Percentiles rank a stretch among this genome's conserved stretches.
Evolutionary conservation across 2,797 vertebrate species (phyloP).

Genomic region (Alectoris magna): DNA sequence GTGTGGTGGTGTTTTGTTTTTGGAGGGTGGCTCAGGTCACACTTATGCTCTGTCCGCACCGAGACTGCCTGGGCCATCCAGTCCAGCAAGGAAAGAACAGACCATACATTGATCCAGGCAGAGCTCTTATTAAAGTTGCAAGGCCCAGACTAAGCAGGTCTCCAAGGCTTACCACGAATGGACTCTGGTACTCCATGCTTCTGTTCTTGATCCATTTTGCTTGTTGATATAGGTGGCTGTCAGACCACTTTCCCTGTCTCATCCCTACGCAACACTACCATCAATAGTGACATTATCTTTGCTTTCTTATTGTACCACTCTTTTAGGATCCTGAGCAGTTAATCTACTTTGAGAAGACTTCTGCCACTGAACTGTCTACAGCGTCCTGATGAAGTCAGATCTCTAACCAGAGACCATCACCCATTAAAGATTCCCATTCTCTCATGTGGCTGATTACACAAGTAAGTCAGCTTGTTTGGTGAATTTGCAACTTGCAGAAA

Average conservation of each 20-base stretch:
- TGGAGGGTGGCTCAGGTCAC: neutral
- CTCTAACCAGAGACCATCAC: neutral
- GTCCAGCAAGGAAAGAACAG: neutral
- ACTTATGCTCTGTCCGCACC: neutral
- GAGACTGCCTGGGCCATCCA: neutral
- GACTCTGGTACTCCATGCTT: too few species aligned
- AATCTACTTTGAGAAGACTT: neutral
- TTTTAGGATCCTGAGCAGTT: neutral
- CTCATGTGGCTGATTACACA: fast-evolving
- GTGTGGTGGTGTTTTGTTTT: too few species aligned
- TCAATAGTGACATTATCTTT: neutral
- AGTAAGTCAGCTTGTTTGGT: neutral
- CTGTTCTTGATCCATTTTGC: neutral
- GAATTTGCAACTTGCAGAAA: neutral
- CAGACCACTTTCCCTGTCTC: neutral
- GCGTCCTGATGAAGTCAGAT: neutral
- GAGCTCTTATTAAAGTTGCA: neutral
- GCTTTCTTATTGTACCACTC: neutral
- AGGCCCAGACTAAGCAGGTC: neutral
- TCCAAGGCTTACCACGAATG: neutral
- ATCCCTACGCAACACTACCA: neutral
- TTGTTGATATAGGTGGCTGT: neutral
- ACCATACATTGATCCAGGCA: neutral
- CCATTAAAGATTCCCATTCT: neutral
- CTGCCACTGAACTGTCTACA: neutral